phyloP scores from a whole-genome alignment of 2,888 invertebrate genomes.

The Amphipoea lucens region DNA sequence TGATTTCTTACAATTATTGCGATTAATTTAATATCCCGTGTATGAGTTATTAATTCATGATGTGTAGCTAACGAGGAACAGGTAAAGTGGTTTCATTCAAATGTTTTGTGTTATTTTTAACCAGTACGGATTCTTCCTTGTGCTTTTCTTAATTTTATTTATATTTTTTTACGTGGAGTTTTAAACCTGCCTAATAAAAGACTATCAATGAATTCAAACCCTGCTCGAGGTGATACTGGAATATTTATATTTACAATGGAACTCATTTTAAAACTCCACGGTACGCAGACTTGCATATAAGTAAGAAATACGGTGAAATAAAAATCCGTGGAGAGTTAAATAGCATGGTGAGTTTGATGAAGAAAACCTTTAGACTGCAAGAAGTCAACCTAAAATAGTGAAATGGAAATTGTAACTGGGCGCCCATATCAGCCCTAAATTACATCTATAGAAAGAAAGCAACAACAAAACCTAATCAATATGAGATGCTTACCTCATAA shows the following conservation, averaged over 20 bases:
- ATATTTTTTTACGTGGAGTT: not conserved
- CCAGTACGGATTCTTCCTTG: conserved; percentile 56
- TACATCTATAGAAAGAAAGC: not conserved
- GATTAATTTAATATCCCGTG: conserved; percentile 15
- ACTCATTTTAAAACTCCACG: not conserved
- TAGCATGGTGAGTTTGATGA: not conserved
- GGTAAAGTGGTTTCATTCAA: conserved; percentile 62
- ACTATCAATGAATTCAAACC: not conserved
- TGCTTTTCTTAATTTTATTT: not conserved
- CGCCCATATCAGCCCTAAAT: not conserved
- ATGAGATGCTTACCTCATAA: conserved; percentile 34
- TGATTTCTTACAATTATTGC: not conserved
- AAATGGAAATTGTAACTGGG: not conserved
- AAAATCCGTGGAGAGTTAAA: not conserved
- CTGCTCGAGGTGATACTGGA: not conserved
- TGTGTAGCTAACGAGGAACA: conserved; percentile 66
- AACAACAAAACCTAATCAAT: conserved; percentile 19
- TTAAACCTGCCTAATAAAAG: not conserved
- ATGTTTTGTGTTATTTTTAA: conserved; percentile 58
- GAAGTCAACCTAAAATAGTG: not conserved
- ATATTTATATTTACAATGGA: not conserved
- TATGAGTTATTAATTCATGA: conserved; percentile 7
- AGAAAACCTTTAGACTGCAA: not conserved
- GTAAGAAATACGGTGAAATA: not conserved
- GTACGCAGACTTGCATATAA: not conserved